Conservation (phyloP, 2,797 vertebrate genomes). For the Semaprochilodus insignis region DNA sequence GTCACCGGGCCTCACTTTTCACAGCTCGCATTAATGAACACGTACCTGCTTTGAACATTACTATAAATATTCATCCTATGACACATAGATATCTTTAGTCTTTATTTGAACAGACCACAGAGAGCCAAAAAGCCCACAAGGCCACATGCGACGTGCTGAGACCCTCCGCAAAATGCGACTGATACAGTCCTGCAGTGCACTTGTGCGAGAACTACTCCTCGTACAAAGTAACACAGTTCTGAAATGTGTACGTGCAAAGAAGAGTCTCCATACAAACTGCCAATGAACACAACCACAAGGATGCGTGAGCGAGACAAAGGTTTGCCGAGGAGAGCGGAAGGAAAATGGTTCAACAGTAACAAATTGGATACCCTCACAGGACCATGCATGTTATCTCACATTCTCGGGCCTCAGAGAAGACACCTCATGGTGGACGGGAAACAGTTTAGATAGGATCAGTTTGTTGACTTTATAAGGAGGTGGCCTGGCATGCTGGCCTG, state of each 20-base stretch:
- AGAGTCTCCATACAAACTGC: conserved; percentile 9
- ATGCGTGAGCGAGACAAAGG: conserved; percentile 19
- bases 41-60: not conserved
- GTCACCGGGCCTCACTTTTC: not conserved
- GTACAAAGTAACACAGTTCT: not conserved
- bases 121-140: conserved; percentile 4
- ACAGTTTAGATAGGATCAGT: conserved; percentile 21
- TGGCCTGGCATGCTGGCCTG: not conserved
- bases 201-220: not conserved
- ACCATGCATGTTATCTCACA: conserved; percentile 10
- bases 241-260: not conserved
- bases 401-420: not conserved
- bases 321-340: conserved; percentile 14
- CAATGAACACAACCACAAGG: conserved; percentile 19
- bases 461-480: not conserved
- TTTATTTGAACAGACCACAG: conserved; percentile 6
- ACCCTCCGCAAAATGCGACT: not conserved
- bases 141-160: not conserved
- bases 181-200: not conserved
- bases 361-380: conserved; percentile 42
- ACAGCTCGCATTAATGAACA: not conserved
- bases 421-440: conserved; percentile 27
- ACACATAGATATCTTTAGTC: not conserved
- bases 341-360: conserved; percentile 37
- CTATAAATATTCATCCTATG: not conserved